Conservation (phyloP, 1,140 invertebrate genomes). For the Armadillidium nasatum region DNA sequence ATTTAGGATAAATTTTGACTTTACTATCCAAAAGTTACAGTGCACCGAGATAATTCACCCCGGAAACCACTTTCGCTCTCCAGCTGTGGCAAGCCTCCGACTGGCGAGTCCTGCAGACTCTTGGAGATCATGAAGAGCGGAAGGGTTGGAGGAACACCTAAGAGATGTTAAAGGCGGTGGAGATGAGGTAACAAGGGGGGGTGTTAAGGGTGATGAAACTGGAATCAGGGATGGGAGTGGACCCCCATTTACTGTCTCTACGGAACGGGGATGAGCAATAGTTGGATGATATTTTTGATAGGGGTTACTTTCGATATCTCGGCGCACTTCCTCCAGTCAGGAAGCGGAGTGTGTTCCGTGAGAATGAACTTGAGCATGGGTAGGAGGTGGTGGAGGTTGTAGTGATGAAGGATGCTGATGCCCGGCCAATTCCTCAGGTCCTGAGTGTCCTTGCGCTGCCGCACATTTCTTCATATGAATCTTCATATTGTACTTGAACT, state of each 20-base stretch:
- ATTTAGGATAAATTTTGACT: too few relatives aligned
- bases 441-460: conserved; percentile 40
- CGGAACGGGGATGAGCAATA: conserved; percentile 17
- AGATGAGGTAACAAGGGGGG: conserved; percentile 30
- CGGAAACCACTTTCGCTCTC: conserved; percentile 44
- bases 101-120: background rate
- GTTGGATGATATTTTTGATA: conserved; percentile 27
- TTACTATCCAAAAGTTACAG: background rate
- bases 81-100: conserved; percentile 39
- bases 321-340: conserved; percentile 39
- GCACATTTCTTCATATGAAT: conserved; percentile 45
- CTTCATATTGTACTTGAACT: conserved; percentile 46
- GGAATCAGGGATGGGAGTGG: conserved; percentile 27
- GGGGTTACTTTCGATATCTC: conserved; percentile 39
- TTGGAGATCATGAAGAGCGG: background rate
- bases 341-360: conserved; percentile 42
- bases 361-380: conserved; percentile 34
- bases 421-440: conserved; percentile 32
- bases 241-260: background rate
- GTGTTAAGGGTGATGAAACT: conserved; percentile 27
- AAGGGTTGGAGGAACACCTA: background rate
- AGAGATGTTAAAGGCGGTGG: conserved; percentile 2
- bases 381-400: conserved; percentile 2
- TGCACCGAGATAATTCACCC: conserved; percentile 33
- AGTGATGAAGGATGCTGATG: background rate